Percentiles rank a stretch among this genome's conserved stretches.
Evolutionary conservation across 2,113 vertebrate genomes (phyloP).

Genomic region (Platysternon megacephalum): DNA sequence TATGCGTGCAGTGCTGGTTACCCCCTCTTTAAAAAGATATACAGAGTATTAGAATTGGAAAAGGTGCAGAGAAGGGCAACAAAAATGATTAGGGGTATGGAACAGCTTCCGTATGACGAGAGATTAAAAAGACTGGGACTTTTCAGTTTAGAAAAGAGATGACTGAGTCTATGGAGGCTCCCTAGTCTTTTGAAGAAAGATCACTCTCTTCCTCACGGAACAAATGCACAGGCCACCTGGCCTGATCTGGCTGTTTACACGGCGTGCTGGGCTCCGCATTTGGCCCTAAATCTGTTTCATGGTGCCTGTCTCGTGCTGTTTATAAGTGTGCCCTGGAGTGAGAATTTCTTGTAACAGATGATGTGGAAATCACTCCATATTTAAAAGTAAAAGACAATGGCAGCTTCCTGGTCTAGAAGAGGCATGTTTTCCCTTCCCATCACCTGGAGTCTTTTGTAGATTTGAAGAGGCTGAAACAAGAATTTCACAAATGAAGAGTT

Average conservation of each 20-base stretch:
- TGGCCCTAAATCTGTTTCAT: background rate
- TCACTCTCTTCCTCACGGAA: background rate
- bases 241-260: background rate
- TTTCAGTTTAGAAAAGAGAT: no score
- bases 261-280: background rate
- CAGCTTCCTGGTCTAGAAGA: background rate
- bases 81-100: no score
- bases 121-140: no score
- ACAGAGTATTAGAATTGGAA: no score
- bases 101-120: no score
- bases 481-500: background rate
- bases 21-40: no score
- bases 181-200: background rate
- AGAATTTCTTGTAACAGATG: background rate
- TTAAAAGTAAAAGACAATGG: background rate
- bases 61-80: no score
- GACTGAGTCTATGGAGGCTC: background rate
- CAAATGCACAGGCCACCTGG: no score
- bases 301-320: background rate
- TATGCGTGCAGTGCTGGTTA: no score
- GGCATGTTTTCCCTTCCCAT: background rate
- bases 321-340: background rate
- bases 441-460: background rate
- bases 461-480: background rate
- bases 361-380: background rate